phyloP scores from a whole-genome alignment of 2,113 vertebrate genomes.

The Microcebus murinus region DNA sequence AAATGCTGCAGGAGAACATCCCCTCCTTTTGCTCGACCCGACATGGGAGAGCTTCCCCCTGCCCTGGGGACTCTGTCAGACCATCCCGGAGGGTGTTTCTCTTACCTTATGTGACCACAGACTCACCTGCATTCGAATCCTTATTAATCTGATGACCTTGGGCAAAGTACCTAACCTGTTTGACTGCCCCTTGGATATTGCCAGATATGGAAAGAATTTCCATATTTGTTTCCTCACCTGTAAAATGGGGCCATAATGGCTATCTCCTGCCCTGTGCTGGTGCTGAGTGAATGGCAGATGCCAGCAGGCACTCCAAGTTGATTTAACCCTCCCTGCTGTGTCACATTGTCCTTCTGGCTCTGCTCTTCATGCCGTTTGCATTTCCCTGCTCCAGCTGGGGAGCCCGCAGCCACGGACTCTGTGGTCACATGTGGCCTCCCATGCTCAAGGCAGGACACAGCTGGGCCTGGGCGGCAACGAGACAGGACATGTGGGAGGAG shows the following conservation, averaged over 20 bases:
- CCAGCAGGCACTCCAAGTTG: rapidly evolving
- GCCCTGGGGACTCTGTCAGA: neutral
- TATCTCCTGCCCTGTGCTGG: neutral
- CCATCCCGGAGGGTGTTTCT: no score
- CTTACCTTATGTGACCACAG: neutral
- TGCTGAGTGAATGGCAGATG: neutral
- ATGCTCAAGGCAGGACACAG: rapidly evolving
- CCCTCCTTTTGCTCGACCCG: rapidly evolving
- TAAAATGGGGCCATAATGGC: neutral
- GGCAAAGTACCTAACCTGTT: no score
- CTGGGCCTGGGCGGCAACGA: neutral
- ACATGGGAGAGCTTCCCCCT: no score
- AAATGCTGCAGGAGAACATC: rapidly evolving
- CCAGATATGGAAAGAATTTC: no score
- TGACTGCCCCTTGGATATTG: neutral
- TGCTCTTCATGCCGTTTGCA: rapidly evolving
- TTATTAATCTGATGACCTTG: rapidly evolving
- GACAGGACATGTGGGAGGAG: no score
- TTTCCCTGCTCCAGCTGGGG: rapidly evolving
- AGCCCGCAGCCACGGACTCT: rapidly evolving
- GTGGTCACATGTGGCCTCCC: neutral
- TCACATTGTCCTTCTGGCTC: neutral
- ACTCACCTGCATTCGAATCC: neutral
- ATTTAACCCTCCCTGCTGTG: rapidly evolving
- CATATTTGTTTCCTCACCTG: neutral